Evolutionary conservation across 2,113 vertebrate genomes (phyloP).

Genomic region (Vulpes lagopus): DNA sequence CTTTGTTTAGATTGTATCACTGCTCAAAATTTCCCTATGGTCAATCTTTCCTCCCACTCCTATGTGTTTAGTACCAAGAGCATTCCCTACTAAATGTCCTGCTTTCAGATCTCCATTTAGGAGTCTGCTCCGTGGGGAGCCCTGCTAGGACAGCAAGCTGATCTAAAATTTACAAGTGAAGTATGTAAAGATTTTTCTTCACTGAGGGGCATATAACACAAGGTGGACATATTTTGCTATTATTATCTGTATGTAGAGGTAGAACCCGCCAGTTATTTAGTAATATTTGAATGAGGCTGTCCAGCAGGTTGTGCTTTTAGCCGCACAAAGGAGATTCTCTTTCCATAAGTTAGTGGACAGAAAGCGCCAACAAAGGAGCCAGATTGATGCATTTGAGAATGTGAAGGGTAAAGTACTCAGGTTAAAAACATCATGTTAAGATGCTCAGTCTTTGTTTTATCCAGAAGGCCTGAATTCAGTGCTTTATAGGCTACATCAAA

Average conservation of each 20-base stretch:
- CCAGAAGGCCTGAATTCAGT: neutral
- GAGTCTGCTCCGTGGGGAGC: neutral
- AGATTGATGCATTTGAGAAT: neutral
- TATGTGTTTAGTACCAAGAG: neutral
- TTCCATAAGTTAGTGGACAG: neutral
- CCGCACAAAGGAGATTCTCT: neutral
- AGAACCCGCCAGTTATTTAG: neutral
- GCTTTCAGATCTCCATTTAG: neutral
- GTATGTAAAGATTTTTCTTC: neutral
- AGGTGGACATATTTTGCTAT: neutral
- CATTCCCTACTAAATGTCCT: neutral
- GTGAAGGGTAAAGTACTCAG: neutral
- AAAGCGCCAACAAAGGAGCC: neutral
- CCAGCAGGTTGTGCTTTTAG: neutral
- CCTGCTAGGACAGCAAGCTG: neutral
- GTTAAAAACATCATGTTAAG: neutral
- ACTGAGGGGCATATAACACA: neutral
- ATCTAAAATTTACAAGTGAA: conserved; percentile 3
- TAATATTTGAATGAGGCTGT: neutral
- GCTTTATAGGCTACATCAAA: neutral
- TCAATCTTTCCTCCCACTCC: neutral
- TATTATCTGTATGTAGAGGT: neutral
- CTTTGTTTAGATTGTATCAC: neutral
- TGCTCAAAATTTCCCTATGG: neutral
- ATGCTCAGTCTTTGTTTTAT: neutral